Evolutionary conservation across 2,888 invertebrate genomes (phyloP).

Genomic region (Andrena minutula): DNA sequence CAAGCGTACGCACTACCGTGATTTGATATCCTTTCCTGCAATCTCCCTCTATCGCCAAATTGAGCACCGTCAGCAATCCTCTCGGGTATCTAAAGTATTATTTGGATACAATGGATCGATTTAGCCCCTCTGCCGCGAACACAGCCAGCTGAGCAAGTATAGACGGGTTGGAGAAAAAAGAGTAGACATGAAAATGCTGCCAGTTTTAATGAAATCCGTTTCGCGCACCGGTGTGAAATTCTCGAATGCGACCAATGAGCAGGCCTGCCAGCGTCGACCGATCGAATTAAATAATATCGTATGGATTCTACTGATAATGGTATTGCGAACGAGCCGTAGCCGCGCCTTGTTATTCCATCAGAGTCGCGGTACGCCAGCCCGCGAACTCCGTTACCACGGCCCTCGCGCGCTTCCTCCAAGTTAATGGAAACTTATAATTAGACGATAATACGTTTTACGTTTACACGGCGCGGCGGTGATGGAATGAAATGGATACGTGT

Average conservation of each 20-base stretch:
- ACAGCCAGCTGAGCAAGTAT: not conserved
- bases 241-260: conserved; percentile 39
- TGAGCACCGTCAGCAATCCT: not conserved
- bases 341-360: conserved; percentile 64
- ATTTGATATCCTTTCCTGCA: not conserved
- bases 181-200: not conserved
- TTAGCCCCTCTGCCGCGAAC: not conserved
- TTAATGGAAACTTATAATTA: conserved; percentile 62
- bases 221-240: conserved; percentile 36
- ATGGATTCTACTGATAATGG: conserved; percentile 50
- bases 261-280: conserved; percentile 15
- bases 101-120: not conserved
- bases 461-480: conserved; percentile 25
- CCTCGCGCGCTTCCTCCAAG: conserved; percentile 52
- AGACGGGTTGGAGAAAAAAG: not conserved
- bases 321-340: conserved; percentile 34
- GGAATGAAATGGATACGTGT: conserved; percentile 9
- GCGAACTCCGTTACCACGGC: conserved; percentile 46
- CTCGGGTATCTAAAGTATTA: not conserved
- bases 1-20: too few relatives aligned
- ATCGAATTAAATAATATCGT: conserved; percentile 53
- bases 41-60: not conserved
- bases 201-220: conserved; percentile 50
- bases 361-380: conserved; percentile 26
- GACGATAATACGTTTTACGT: conserved; percentile 52